Evolutionary conservation across 2,797 vertebrate species (phyloP), one percentile per base, ranked within the genome.

Genomic region (Fratercula arctica): DNA sequence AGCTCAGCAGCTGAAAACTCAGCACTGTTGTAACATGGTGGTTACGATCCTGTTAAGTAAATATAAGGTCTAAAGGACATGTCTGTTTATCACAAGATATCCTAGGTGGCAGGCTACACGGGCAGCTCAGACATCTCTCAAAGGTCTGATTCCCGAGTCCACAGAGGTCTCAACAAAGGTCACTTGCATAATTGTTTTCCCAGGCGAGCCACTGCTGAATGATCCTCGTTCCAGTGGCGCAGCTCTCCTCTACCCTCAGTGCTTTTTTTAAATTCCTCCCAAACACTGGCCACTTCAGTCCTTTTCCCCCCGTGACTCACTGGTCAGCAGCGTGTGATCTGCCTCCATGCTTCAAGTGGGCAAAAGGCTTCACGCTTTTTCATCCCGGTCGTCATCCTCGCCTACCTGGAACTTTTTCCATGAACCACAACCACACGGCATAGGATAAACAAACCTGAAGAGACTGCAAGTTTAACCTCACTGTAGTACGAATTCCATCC

Each of bases 41-140:
- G 85, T 79, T 89, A 81, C 1, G 0, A 54, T 79, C 73, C 85
- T 75, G 67, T 31, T 96, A 89, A 88, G 85, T 37, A 96, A 97
- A 96, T 33, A 91, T 2, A 94, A 91, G 90, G 95, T 96, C 96
- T 96, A 96, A 97, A 97, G 95, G 91, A 92, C 95, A 94, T 1
- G 15, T 51, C 61, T 96, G 81, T 84, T 92, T 94, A 87, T 75
- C 43, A 86, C 69, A 37, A 72, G 73, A 48, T 87, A 87, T 33
- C 85, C 85, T 53, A 90, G 84, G 91, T 92, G 59, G 57, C 75
- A 95, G 48, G 63, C 54, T 75, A 59, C 86, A 77, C 66, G 5
- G 0, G 80, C 93, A 68, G 67, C 75, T 83, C 91, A 80, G 84
- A 56, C 77, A 88, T 59, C 89, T 96, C 91, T 57, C 86, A 87